Conservation (phyloP, 2,113 vertebrate species). For the Halichoeres trimaculatus region DNA sequence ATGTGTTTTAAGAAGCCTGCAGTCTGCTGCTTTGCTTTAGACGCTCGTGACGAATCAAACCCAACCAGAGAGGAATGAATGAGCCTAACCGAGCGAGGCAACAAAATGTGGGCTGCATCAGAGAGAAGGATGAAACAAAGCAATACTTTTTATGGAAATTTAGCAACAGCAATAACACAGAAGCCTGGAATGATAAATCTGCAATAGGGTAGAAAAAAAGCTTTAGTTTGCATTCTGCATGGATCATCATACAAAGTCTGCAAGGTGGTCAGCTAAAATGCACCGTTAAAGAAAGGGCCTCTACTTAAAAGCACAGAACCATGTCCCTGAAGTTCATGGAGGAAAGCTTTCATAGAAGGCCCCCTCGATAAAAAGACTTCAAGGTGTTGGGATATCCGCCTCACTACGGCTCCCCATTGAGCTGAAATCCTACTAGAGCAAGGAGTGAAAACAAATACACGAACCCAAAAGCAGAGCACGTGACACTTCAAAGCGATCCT, state of each 20-base stretch:
- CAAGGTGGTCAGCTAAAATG: constrained; percentile 34
- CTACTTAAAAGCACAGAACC: constrained; percentile 45
- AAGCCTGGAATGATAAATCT: constrained; percentile 53
- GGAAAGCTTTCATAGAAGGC: constrained; percentile 54
- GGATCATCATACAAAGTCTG: constrained; percentile 31
- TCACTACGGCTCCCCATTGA: constrained; percentile 65
- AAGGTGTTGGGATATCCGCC: constrained; percentile 73
- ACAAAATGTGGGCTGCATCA: constrained; percentile 2
- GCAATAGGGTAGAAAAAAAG: constrained; percentile 7
- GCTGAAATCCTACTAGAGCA: constrained; percentile 64
- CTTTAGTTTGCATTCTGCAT: constrained; percentile 33
- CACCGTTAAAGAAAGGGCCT: constrained; percentile 38
- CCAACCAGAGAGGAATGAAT: constrained; percentile 33
- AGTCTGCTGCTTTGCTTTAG: constrained; percentile 37
- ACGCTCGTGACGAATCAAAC: constrained; percentile 34
- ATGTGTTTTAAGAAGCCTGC: constrained; percentile 40
- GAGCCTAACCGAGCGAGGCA: constrained; percentile 5
- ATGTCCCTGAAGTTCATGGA: constrained; percentile 55
- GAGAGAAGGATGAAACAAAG: constrained; percentile 26
- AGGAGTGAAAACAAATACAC: constrained; percentile 75
- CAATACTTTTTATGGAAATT: constrained; percentile 14
- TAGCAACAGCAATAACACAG: constrained; percentile 5
- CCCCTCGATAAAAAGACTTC: constrained; percentile 65
- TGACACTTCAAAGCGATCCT: constrained; percentile 74
- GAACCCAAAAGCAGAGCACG: constrained; percentile 56